A percentile compares a stretch with the other conserved stretches of the same genome.
These are phyloP conservation scores for Cephus pygmeus DNA, from an alignment of 2,888 invertebrate species.

Conservation along the genomic window DNA sequence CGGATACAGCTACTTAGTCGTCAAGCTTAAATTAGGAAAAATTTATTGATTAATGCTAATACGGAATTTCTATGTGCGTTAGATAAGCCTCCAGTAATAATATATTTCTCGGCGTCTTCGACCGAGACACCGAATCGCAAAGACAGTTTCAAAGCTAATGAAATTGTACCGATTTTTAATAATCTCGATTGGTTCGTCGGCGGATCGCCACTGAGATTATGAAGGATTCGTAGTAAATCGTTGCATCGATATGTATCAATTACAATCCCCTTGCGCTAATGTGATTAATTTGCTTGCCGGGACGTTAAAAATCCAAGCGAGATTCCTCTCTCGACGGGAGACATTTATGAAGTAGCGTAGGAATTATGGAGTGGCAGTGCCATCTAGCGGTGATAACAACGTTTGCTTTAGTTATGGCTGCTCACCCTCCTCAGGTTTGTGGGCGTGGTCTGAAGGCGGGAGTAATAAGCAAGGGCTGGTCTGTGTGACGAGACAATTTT, in stretches of 20 bases:
- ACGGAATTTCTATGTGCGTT: neutral
- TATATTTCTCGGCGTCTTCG: neutral
- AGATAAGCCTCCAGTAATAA: neutral
- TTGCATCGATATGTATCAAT: neutral
- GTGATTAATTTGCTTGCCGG: neutral
- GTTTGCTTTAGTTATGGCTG: slow-evolving; percentile 64
- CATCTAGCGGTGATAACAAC: slow-evolving; percentile 62
- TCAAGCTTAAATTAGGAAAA: neutral
- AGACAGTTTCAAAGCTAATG: neutral
- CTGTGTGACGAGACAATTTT: neutral
- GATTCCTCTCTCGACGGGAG: neutral
- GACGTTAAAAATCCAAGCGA: neutral
- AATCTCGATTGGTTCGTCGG: neutral
- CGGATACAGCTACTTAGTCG: neutral
- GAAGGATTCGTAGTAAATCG: neutral
- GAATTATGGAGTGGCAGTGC: slow-evolving; percentile 42
- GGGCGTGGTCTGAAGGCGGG: slow-evolving; percentile 60
- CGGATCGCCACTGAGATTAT: neutral
- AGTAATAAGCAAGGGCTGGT: slow-evolving; percentile 2
- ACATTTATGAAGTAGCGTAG: neutral
- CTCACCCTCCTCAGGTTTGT: slow-evolving; percentile 52
- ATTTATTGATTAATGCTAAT: neutral
- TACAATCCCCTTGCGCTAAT: neutral
- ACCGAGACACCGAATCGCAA: neutral
- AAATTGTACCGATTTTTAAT: neutral